Evolutionary conservation across 2,888 invertebrate genomes (phyloP), one percentile per base, ranked within the genome.

Genomic region (Lithophane ornitopus): DNA sequence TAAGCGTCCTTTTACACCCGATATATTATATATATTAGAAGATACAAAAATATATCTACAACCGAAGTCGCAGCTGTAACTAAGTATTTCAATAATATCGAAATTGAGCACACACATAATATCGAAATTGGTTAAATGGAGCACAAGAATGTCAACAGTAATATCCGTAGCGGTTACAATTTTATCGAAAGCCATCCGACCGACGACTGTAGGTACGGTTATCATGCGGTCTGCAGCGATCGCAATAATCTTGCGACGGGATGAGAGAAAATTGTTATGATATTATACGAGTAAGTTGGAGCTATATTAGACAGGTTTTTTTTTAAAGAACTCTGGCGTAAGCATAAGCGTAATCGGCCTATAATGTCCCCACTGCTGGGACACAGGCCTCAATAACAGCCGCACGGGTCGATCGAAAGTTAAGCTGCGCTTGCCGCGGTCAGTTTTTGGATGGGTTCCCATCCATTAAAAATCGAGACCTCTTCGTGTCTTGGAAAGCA

Each of bases 111-210:
- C n/a, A n/a, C n/a, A n/a, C n/a, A n/a, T n/a, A n/a, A n/a, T n/a
- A n/a, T n/a, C n/a, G n/a, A n/a, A n/a, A n/a, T n/a, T 70, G 54
- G 52, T 62, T 61, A 73, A 73, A 63, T 67, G 28, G 28, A 39
- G 39, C 44, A 59, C 54, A 65, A 16, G 52, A 52, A 62, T 63
- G 76, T 81, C 81, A 81, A 76, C 59, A 76, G 69, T 74, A 74
- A 82, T 80, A 82, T 82, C 77, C 77, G 77, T 34, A 39, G 61
- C 44, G 34, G 80, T 61, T 66, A 85, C 74, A 77, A 85, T 70
- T 77, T 85, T 59, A 81, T 77, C 63, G 74, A 74, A 58, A 46
- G 39, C 46, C 11, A 65, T 66, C 49, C 59, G 46, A 54, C 62
- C 62, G 54, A n/a, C 65, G 22, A 34, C 34, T 34, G 34, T 34